Conservation (phyloP, 2,888 invertebrate genomes). For the Rhagonycha fulva region DNA sequence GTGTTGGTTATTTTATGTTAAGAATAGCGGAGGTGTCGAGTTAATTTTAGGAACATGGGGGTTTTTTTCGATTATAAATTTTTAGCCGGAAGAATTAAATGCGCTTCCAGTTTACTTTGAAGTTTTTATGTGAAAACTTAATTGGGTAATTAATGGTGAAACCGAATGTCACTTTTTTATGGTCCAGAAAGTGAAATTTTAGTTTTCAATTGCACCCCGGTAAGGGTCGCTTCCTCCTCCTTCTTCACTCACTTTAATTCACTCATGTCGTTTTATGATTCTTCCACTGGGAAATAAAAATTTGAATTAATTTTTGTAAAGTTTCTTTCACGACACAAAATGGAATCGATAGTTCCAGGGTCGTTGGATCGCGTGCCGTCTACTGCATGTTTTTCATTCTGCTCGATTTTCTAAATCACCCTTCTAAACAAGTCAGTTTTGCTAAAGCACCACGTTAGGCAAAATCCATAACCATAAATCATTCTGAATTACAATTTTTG, state of each 20-base stretch:
- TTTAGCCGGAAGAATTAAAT: background rate
- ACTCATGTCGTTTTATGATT: background rate
- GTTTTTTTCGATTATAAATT: background rate
- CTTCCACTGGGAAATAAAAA: background rate
- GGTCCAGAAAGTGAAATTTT: background rate
- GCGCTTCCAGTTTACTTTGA: background rate
- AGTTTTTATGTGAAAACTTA: background rate
- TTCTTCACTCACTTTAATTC: background rate
- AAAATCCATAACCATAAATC: slow-evolving; percentile 8
- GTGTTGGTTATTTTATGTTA: background rate
- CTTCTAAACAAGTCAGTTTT: slow-evolving; percentile 7
- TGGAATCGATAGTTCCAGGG: slow-evolving; percentile 21
- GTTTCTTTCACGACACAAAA: background rate
- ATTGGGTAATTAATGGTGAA: background rate
- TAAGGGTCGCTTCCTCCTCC: too few relatives aligned
- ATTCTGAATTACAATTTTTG: slow-evolving; percentile 2
- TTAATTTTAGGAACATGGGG: background rate
- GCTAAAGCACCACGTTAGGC: slow-evolving; percentile 10
- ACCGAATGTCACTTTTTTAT: background rate
- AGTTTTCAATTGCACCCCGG: too few relatives aligned
- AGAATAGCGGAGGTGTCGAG: background rate
- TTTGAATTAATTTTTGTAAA: background rate
- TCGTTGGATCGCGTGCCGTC: slow-evolving; percentile 25
- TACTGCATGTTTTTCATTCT: slow-evolving; percentile 6
- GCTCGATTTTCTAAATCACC: slow-evolving; percentile 4